Base-by-base conservation (phyloP, 2,888 invertebrate species). In the Brachyptera putata region DNA sequence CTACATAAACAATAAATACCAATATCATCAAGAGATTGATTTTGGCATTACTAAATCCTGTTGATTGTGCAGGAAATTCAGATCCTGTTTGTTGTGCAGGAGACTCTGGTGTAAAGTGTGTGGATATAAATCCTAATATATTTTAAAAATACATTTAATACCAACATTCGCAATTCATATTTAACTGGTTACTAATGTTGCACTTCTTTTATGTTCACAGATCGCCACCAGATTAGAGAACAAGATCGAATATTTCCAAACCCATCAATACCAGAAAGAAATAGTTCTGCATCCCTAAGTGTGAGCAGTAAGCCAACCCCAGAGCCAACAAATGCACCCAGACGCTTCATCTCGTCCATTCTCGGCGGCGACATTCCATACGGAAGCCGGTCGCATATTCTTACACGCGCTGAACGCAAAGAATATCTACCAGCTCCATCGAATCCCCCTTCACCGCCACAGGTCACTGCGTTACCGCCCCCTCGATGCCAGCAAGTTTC, bases 321-420 rank as follows among this genome's bases (percentile, higher is more conserved):
- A 9, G 67, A 66, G 61, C 61, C 69, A 71, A 22, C 66, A 69
- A 41, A 53, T 79, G 81, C 34, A 82, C 53, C 84, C 1, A 75
- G 84, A 43, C 80, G 87, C 65, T 91, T 90, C 71, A 86, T 87
- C 64, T 89, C 89, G 21, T 89, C 89, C 18, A 88, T 89, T 69
- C 80, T 89, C 26, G 90, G 90, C 25, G 90, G 89, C 18, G 88
- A 89, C 69, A 81, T 87, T 43, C 90, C 90, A 3, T 91, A 90
- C 68, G 89, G 89, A n/a, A 87, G 88, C 68, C 79, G 85, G 68
- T 37, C 58, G 11, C 58, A 48, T 50, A 46, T 48, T 14, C 77
- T 89, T n/a, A 90, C 90, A 49, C 83, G 86, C 69, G 90, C 90
- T 18, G 89, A 90, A 75, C 81, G 89, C 65, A 90, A 90, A 76